phyloP scores from a whole-genome alignment of 2,888 invertebrate species.

The Matsumyia berberina region DNA sequence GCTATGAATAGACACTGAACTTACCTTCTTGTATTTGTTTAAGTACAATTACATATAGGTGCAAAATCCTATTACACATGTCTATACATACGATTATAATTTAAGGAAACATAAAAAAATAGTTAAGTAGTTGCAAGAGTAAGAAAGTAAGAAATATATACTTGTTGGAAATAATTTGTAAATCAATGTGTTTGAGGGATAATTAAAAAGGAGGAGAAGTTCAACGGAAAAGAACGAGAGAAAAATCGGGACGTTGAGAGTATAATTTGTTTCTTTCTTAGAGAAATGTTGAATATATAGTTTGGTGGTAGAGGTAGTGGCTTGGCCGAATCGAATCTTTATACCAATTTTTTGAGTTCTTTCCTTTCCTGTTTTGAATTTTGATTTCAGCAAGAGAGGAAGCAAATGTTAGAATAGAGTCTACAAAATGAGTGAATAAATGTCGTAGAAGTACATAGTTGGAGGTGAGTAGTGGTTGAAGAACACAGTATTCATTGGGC shows the following conservation, averaged over 20 bases:
- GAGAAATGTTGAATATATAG: conserved; percentile 33
- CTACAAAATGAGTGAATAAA: conserved; percentile 28
- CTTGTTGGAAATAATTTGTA: conserved; percentile 40
- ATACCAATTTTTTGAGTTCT: conserved; percentile 3
- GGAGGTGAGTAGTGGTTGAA: too few species aligned
- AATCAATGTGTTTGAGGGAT: conserved; percentile 43
- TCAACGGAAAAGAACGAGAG: conserved; percentile 52
- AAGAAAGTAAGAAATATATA: conserved; percentile 45
- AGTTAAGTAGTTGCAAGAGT: conserved; percentile 55
- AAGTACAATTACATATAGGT: conserved; percentile 41
- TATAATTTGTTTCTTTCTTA: conserved; percentile 34
- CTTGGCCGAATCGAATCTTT: conserved; percentile 41
- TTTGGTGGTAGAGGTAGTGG: conserved; percentile 1
- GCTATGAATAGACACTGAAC: conserved; percentile 61
- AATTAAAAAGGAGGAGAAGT: conserved; percentile 1
- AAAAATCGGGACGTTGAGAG: conserved; percentile 54
- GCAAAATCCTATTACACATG: conserved; percentile 49
- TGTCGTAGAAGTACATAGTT: too few species aligned
- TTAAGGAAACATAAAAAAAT: conserved; percentile 25
- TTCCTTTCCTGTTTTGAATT: conserved; percentile 9
- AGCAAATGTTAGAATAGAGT: conserved; percentile 5
- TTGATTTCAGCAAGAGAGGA: conserved; percentile 32
- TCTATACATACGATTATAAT: conserved; percentile 43
- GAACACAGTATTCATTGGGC: too few species aligned
- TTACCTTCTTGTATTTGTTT: conserved; percentile 59